A percentile compares a stretch with the other conserved stretches of the same genome.
Evolutionary conservation across 2,113 vertebrate species (phyloP).

Genomic region (Glaucidium brasilianum): DNA sequence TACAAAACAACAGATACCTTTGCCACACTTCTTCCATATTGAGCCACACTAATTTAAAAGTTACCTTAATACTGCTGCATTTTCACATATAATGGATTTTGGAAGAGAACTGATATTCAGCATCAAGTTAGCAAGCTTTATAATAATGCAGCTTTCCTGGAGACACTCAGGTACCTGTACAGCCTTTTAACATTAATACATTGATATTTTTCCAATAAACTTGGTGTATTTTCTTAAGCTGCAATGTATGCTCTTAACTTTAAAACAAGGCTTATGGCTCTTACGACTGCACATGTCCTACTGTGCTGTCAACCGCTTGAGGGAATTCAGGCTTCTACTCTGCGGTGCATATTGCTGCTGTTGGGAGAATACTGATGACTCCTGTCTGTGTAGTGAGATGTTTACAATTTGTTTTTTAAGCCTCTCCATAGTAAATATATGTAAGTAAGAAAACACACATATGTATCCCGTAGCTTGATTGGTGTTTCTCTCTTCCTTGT

Average conservation of each 20-base stretch:
- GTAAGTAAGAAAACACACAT: background rate
- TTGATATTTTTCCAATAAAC: background rate
- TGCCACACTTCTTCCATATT: background rate
- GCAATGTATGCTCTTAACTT: background rate
- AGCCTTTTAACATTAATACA: background rate
- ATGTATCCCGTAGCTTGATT: background rate
- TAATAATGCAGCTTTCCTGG: background rate
- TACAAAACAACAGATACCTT: background rate
- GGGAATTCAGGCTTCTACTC: background rate
- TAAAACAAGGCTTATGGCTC: background rate
- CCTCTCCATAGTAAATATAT: background rate
- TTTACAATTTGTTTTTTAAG: background rate
- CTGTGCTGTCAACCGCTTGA: background rate
- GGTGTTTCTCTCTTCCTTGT: background rate
- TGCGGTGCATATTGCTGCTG: background rate
- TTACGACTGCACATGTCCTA: background rate
- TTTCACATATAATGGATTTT: background rate
- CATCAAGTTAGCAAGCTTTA: too few species aligned
- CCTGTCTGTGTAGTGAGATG: background rate
- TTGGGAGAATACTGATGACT: background rate
- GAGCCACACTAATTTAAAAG: background rate
- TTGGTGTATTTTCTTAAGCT: background rate
- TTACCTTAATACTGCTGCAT: background rate
- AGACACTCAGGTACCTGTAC: background rate
- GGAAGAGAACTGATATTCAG: background rate